Evolutionary conservation across 2,888 invertebrate genomes (phyloP), one percentile per base, ranked within the genome.

Genomic region (Orchesellides sinensis): DNA sequence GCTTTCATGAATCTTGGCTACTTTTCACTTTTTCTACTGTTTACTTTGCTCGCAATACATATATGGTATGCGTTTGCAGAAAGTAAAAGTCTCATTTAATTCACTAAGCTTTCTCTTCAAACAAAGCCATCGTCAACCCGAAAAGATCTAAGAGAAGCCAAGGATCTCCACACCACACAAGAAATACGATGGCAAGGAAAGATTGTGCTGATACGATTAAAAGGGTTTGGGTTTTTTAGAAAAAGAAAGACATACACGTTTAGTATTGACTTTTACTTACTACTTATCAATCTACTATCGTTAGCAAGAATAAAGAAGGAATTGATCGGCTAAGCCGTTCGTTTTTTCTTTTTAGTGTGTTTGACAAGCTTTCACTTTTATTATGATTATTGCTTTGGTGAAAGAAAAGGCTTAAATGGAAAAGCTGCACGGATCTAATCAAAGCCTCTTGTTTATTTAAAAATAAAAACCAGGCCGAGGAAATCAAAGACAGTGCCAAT

Each of bases 321-420:
- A 14, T 21, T 54, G 54, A 25, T 54, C 25, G 40, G n/a, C 10
- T 40, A 40, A 40, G 40, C 40, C n/a, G n/a, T n/a, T n/a, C n/a
- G n/a, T n/a, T n/a, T n/a, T n/a, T n/a, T n/a, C n/a, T n/a, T 54
- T 17, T 54, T 10, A 54, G 54, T 25, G 6, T 17, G 17, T 40
- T 45, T 45, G 56, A 59, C 45, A 59, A 56, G 23, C 29, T 72
- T 56, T 72, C 72, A 72, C 56, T 72, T 56, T 72, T 72, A 19
- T 56, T 45, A 40, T 40, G 10, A 2, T 40, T 10, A 6, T 32
- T 10, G 10, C n/a, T 40, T 40, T 10, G 40, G 40, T 8, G n/a
- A 65, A 65, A 45, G 29, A 65, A 65, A 19, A 12, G 47, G 14
- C 45, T 10, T 40, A 40, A 40, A n/a, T 40, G n/a, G 14, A 8